Base-by-base conservation (phyloP, 1,140 invertebrate species). In the Tetramorium alpestre region DNA sequence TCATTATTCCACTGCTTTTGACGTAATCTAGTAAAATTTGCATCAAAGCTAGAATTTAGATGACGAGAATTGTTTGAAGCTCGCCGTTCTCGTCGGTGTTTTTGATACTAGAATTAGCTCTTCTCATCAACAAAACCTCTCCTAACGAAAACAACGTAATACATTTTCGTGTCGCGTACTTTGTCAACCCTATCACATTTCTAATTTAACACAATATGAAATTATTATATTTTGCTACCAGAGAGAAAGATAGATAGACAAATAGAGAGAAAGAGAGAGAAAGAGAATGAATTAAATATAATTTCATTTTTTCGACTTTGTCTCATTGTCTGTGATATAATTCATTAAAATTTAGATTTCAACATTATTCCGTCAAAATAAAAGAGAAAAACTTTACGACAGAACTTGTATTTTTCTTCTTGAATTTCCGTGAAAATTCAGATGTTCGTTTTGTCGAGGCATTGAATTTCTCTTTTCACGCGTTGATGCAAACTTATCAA, bases 21-120 rank as follows among this genome's bases (percentile, higher is more conserved):
- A 28, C 38, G 1, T 47, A 72, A 82, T 72, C 47, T 70, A 38
- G 6, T 67, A 44, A 81, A 81, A 82, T 82, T 82, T 72, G 47
- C 41, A 72, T 72, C 67, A 67, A 69, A 81, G 64, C 8, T 44
- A 33, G 2, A 56, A 56, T 73, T 38, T 73, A 82, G 25, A 49
- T 3, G 41, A 82, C 6, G 38, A 28, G 38, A 47, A 73, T 72
- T 47, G n/a, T 69, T 56, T 44, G 25, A n/a, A 47, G 41, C 18
- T 62, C 25, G 16, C 6, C 13, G 2, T 41, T 38, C 33, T 25
- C 3, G n/a, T 28, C 6, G 41, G 18, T 65, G 44, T 80, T 80
- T 65, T 67, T 67, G 47, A 38, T 67, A 67, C 1, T 22, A 67
- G n/a, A 80, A 38, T 67, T 28, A 69, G n/a, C n/a, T 80, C n/a